A percentile compares a stretch with the other conserved stretches of the same genome.
phyloP scores from a whole-genome alignment of 2,888 invertebrate species.

The Torymus tubicola region DNA sequence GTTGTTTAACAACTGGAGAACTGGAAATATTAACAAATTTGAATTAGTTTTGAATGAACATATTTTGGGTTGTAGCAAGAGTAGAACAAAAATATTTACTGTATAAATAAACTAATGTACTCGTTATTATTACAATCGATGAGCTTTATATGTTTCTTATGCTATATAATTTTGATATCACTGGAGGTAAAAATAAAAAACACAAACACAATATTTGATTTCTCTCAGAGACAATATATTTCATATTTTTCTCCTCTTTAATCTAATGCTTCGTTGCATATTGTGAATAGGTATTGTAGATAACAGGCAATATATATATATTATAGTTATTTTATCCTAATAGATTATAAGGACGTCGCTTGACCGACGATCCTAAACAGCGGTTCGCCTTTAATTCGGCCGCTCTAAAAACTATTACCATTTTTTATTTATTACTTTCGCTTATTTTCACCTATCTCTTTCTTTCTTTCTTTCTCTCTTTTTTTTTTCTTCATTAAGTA shows the following conservation, averaged over 20 bases:
- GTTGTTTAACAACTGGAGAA: too few species aligned
- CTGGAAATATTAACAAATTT: too few species aligned
- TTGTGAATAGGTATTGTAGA: conserved; percentile 70
- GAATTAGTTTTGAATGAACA: too few species aligned
- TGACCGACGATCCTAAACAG: conserved; percentile 50
- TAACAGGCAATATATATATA: conserved; percentile 70
- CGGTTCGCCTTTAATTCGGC: conserved; percentile 20
- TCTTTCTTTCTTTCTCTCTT: too few species aligned
- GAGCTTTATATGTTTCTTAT: not conserved
- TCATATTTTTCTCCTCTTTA: conserved; percentile 64
- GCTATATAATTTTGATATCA: too few species aligned
- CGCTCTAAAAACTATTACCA: conserved; percentile 5
- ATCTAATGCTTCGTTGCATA: conserved; percentile 69
- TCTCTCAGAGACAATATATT: conserved; percentile 72
- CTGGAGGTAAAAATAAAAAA: conserved; percentile 53
- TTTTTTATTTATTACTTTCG: conserved; percentile 22
- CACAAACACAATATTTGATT: conserved; percentile 54
- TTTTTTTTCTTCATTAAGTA: conserved; percentile 66
- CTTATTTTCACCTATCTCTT: conserved; percentile 27
- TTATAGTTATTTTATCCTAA: conserved; percentile 64
- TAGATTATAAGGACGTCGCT: conserved; percentile 60
- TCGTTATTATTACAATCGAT: too few species aligned
- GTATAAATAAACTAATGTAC: too few species aligned
- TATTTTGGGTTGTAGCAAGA: too few species aligned
- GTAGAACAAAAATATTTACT: too few species aligned